A percentile compares a stretch with the other conserved stretches of the same genome.
phyloP scores from a whole-genome alignment of 92 coral and sea anemone genomes.

The Diadumene lineata region DNA sequence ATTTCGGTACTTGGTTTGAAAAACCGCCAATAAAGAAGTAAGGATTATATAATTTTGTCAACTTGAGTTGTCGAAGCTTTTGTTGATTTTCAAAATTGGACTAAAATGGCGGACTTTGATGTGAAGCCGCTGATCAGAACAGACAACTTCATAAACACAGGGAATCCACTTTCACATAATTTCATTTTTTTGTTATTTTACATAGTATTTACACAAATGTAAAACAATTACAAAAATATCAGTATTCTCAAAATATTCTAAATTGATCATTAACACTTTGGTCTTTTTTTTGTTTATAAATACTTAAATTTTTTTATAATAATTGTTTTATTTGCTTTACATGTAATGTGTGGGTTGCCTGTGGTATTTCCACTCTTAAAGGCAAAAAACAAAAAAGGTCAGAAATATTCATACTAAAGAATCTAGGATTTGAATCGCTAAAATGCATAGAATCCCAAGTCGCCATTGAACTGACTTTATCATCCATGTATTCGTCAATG shows the following conservation, averaged over 20 bases:
- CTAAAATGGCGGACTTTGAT: slow-evolving; percentile 29
- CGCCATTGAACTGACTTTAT: too few relatives aligned
- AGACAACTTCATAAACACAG: background rate
- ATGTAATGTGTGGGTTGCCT: slow-evolving; percentile 21
- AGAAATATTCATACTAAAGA: background rate
- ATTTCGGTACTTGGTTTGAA: background rate
- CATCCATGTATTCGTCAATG: slow-evolving; percentile 36
- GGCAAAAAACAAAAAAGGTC: background rate
- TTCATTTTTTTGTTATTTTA: too few relatives aligned
- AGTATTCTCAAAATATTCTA: background rate
- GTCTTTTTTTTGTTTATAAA: background rate
- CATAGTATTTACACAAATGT: too few relatives aligned
- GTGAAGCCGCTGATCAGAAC: slow-evolving; percentile 27
- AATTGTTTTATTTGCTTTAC: background rate
- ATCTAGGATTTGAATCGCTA: too few relatives aligned
- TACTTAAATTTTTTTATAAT: background rate
- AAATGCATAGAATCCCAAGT: too few relatives aligned
- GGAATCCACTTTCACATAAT: slow-evolving; percentile 10
- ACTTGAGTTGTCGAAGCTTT: background rate
- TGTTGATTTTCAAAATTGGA: slow-evolving; percentile 36
- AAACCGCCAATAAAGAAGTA: background rate
- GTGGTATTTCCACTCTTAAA: background rate
- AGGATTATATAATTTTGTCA: background rate
- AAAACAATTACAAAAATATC: too few relatives aligned
- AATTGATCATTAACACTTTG: background rate